Percentiles rank a stretch among this genome's conserved stretches.
Evolutionary conservation across 2,888 invertebrate genomes (phyloP).

Genomic region (Pandemis cinnamomeana): DNA sequence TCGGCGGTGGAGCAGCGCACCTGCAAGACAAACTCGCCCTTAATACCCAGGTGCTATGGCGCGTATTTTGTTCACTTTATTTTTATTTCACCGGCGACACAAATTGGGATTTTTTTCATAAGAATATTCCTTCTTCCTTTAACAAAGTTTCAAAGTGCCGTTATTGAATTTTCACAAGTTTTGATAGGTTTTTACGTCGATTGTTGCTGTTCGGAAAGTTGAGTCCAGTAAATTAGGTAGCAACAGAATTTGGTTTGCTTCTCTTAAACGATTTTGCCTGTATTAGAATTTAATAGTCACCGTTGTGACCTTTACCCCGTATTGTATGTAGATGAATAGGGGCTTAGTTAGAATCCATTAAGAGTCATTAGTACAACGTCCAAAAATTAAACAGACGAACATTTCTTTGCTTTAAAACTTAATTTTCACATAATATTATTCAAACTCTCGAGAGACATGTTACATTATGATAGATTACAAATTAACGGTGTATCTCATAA

Average conservation of each 20-base stretch:
- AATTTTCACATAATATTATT: not conserved
- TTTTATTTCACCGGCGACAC: conserved; percentile 76
- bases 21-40: conserved; percentile 64
- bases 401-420: not conserved
- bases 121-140: conserved; percentile 79
- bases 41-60: conserved; percentile 57
- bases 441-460: not conserved
- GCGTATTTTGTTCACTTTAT: conserved; percentile 49
- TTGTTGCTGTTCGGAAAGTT: conserved; percentile 73
- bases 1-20: conserved; percentile 48
- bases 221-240: conserved; percentile 70
- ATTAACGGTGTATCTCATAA: too few species aligned
- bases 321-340: conserved; percentile 34
- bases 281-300: conserved; percentile 13
- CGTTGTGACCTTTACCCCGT: conserved; percentile 17
- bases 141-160: conserved; percentile 82
- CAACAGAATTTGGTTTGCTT: conserved; percentile 52
- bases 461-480: too few species aligned
- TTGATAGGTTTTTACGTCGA: conserved; percentile 83
- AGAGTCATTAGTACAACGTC: conserved; percentile 15
- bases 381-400: not conserved
- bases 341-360: conserved; percentile 12
- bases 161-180: conserved; percentile 84
- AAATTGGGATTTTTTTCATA: conserved; percentile 76
- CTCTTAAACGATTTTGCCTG: conserved; percentile 42